A percentile compares a stretch with the other conserved stretches of the same genome.
Evolutionary conservation across 2,797 vertebrate genomes (phyloP).

Genomic region (Bovichtus diacanthus): DNA sequence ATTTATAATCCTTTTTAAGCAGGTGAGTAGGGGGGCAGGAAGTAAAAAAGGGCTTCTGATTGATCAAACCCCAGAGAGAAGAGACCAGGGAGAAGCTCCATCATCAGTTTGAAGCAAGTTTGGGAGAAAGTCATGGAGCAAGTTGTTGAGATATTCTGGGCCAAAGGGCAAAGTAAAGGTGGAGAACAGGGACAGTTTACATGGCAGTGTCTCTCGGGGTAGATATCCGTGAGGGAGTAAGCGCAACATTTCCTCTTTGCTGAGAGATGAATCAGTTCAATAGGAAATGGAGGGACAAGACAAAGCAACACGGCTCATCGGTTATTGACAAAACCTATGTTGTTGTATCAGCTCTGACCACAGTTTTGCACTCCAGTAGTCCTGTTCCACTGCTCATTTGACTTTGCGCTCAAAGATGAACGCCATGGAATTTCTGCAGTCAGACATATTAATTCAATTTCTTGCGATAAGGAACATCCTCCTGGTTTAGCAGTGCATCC

Average conservation of each 20-base stretch:
- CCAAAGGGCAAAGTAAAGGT: constrained; percentile 24
- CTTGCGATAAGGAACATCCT: constrained; percentile 9
- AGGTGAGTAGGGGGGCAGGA: constrained; percentile 40
- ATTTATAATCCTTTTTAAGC: constrained; percentile 53
- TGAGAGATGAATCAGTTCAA: neutral
- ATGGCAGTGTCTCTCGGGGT: constrained; percentile 17
- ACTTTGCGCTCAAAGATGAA: neutral
- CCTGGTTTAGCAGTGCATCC: constrained; percentile 8
- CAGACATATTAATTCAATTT: constrained; percentile 12
- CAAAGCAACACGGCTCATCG: no score
- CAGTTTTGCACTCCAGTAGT: neutral
- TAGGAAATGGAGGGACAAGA: no score
- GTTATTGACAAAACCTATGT: no score
- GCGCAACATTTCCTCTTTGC: neutral
- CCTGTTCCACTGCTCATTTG: neutral
- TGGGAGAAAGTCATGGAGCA: constrained; percentile 16
- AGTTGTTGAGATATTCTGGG: constrained; percentile 17
- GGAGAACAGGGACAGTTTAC: constrained; percentile 18
- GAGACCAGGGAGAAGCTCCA: constrained; percentile 19
- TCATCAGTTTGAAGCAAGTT: constrained; percentile 24
- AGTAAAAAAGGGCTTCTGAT: constrained; percentile 25
- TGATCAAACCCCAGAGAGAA: constrained; percentile 33
- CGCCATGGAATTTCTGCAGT: neutral
- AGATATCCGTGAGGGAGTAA: constrained; percentile 19
- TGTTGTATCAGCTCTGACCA: neutral